phyloP scores from a whole-genome alignment of 2,888 invertebrate genomes.

The Tenodera sinensis region DNA sequence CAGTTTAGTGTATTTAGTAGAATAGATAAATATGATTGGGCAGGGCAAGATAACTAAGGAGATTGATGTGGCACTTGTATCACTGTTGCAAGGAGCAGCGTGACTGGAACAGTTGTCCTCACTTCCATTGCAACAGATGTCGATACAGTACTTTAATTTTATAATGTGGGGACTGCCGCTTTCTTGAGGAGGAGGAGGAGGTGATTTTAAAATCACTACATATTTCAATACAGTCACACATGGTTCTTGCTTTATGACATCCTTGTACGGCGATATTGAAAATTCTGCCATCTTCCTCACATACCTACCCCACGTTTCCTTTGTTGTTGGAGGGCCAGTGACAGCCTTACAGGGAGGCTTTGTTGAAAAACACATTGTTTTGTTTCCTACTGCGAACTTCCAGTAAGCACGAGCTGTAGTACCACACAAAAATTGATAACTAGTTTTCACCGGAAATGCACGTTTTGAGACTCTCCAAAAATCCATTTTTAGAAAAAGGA shows the following conservation, averaged over 20 bases:
- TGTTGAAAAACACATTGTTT: too few species aligned
- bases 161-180: not conserved
- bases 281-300: not conserved
- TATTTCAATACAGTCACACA: not conserved
- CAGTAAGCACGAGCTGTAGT: too few species aligned
- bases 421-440: too few species aligned
- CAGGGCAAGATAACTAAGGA: too few species aligned
- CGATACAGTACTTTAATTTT: not conserved
- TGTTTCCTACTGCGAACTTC: too few species aligned
- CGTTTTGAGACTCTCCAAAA: too few species aligned
- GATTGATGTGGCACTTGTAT: not conserved
- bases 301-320: not conserved
- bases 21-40: too few species aligned
- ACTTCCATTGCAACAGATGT: not conserved
- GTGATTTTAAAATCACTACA: not conserved
- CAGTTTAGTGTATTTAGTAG: too few species aligned
- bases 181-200: not conserved
- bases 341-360: too few species aligned
- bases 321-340: not conserved
- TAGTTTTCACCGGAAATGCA: too few species aligned
- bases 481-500: too few species aligned
- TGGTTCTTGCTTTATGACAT: not conserved
- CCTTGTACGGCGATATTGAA: not conserved
- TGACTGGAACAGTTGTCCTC: not conserved
- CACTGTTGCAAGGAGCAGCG: not conserved